Conservation (phyloP, 2,797 vertebrate species). For the Mormyrus proboscirostris region DNA sequence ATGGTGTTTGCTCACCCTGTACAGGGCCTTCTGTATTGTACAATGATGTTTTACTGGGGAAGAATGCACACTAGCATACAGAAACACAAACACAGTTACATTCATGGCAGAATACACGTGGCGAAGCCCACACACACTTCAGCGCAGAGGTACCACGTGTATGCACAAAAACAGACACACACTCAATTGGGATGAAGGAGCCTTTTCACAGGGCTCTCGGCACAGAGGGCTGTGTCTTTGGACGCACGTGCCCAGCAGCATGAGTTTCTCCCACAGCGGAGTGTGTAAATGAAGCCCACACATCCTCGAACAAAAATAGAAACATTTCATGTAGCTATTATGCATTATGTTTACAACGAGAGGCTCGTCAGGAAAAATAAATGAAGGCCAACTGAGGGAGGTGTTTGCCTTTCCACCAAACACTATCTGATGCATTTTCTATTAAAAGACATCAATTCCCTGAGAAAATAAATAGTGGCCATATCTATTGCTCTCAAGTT, state of each 20-base stretch:
- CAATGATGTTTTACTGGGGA: not conserved
- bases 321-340: not conserved
- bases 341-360: not conserved
- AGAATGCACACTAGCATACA: not conserved
- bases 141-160: not conserved
- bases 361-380: constrained; percentile 12
- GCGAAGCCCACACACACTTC: not conserved
- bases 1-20: not conserved
- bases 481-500: constrained; percentile 53
- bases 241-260: not conserved
- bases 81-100: not conserved
- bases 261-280: not conserved
- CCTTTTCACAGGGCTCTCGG: not conserved
- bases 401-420: not conserved
- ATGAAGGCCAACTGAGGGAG: not conserved
- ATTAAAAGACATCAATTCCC: constrained; percentile 20
- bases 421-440: not conserved
- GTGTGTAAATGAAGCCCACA: not conserved
- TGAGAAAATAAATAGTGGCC: constrained; percentile 46
- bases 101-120: not conserved
- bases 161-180: not conserved
- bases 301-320: not conserved
- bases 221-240: not conserved
- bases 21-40: not conserved
- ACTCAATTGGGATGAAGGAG: not conserved